These are phyloP conservation scores for Pachycephala philippinensis DNA, from an alignment of 2,113 vertebrate species.

Conservation along the genomic window DNA sequence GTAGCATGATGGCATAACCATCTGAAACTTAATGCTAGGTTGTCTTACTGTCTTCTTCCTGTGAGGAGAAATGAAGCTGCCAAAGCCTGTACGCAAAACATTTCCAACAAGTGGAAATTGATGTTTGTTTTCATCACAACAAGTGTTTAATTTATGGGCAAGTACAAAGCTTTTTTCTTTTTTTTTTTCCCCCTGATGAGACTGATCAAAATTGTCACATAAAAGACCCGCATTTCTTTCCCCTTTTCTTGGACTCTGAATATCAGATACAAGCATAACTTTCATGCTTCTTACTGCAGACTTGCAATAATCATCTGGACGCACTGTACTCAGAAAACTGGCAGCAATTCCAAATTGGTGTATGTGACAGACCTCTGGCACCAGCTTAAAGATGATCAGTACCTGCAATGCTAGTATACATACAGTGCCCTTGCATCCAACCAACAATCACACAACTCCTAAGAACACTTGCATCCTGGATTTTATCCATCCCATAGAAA, in stretches of 20 bases:
- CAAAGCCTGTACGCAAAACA: background rate
- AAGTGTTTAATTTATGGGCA: background rate
- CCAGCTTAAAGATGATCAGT: background rate
- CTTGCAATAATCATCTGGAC: background rate
- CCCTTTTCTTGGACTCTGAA: background rate
- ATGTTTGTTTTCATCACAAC: background rate
- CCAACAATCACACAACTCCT: background rate
- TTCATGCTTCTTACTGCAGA: background rate
- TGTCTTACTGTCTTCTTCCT: background rate
- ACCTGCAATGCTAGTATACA: background rate
- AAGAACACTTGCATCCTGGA: background rate
- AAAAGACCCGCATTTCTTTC: background rate
- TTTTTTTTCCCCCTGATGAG: background rate
- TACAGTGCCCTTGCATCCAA: background rate
- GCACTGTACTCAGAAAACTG: background rate
- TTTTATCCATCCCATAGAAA: background rate
- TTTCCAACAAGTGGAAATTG: background rate
- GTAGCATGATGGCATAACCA: background rate
- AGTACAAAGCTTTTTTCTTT: background rate
- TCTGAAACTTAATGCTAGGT: background rate
- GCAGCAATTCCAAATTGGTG: background rate
- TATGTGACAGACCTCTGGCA: slow-evolving; percentile 20
- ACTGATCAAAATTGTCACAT: background rate
- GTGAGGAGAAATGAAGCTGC: background rate
- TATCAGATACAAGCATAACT: background rate